These are phyloP conservation scores for Empidonax alnorum DNA, from an alignment of 2,113 vertebrate species.

Conservation along the genomic window DNA sequence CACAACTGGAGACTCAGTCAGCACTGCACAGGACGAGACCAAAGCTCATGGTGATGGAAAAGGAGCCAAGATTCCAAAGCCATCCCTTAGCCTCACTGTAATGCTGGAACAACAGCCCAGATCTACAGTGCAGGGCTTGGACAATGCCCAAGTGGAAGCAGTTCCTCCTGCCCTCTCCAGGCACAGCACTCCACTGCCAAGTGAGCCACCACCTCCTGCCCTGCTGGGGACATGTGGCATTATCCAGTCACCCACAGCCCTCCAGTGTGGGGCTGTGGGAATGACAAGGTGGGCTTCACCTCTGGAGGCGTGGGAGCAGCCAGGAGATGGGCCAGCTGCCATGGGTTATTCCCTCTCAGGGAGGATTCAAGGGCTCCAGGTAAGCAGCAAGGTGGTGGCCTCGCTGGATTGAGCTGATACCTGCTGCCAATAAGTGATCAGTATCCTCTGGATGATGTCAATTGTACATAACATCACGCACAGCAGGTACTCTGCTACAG, in stretches of 20 bases:
- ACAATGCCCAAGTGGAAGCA: neutral
- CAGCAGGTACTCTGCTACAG: neutral
- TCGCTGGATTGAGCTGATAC: neutral
- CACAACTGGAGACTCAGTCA: neutral
- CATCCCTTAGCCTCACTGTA: neutral
- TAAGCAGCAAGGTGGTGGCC: neutral
- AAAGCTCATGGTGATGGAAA: neutral
- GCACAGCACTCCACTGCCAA: accelerated
- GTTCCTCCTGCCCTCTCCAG: neutral
- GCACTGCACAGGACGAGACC: accelerated
- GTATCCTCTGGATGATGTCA: neutral
- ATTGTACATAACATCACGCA: accelerated
- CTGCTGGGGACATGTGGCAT: neutral
- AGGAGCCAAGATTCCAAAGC: neutral
- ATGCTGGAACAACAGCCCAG: neutral
- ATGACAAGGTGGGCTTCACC: neutral
- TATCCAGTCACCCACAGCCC: accelerated
- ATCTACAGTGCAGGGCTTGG: neutral
- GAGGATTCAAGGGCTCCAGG: neutral
- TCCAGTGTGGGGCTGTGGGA: neutral
- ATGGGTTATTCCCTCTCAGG: accelerated
- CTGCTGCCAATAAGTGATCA: neutral
- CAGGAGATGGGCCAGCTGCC: accelerated
- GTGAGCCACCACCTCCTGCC: neutral
- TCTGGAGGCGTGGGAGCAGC: accelerated